These are phyloP conservation scores for Hydriomena furcata DNA, from an alignment of 2,888 invertebrate genomes.

Conservation along the genomic window DNA sequence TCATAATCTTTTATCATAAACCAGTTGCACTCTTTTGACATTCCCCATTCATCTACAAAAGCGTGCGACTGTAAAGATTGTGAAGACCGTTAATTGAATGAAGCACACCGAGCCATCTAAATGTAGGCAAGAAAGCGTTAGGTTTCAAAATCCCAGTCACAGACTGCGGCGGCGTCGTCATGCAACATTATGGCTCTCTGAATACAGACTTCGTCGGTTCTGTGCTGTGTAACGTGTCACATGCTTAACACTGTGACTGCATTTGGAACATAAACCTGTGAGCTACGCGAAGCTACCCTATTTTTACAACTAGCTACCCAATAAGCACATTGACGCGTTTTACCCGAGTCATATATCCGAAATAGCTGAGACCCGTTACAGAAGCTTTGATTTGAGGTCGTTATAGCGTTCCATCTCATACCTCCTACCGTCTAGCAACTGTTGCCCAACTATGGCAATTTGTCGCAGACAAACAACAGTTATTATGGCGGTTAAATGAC, in stretches of 20 bases:
- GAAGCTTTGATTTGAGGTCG: conserved; percentile 31
- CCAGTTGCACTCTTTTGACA: neutral
- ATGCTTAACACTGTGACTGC: conserved; percentile 71
- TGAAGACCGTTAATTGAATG: conserved; percentile 33
- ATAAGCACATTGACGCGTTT: conserved; percentile 63
- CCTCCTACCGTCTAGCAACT: neutral
- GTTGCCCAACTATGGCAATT: neutral
- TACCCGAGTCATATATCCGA: conserved; percentile 51
- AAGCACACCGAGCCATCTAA: conserved; percentile 81
- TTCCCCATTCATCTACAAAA: too few relatives aligned
- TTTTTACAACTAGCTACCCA: conserved; percentile 53
- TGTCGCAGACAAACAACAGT: neutral
- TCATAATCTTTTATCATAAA: conserved; percentile 13
- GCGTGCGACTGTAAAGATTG: conserved; percentile 4
- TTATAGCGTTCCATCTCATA: neutral
- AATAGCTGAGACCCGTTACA: conserved; percentile 34
- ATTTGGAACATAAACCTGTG: conserved; percentile 59
- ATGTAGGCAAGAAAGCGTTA: conserved; percentile 74
- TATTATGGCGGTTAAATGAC: too few relatives aligned
- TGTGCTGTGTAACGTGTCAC: conserved; percentile 45
- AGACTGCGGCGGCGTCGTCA: conserved; percentile 48
- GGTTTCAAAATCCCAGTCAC: conserved; percentile 79
- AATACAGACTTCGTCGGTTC: conserved; percentile 59
- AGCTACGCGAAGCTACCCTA: conserved; percentile 67
- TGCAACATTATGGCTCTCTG: conserved; percentile 65